These are phyloP conservation scores for Plagiodera versicolora DNA, from an alignment of 2,888 invertebrate species.

Conservation along the genomic window DNA sequence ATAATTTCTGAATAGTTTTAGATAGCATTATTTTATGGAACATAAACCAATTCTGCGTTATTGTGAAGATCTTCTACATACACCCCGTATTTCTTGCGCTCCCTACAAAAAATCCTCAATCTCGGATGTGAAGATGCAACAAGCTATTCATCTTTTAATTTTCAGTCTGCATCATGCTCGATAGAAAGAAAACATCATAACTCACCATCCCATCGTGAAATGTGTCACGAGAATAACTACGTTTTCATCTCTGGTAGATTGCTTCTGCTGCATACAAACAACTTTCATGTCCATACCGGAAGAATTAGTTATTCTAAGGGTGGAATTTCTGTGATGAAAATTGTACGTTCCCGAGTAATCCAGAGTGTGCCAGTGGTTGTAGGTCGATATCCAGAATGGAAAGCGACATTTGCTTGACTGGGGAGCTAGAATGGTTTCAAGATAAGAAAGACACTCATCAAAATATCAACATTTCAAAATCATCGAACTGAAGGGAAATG, in stretches of 20 bases:
- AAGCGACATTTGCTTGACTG: constrained; percentile 80
- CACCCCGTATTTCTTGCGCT: too few species aligned
- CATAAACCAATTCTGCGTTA: too few species aligned
- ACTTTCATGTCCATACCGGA: constrained; percentile 67
- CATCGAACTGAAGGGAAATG: too few species aligned
- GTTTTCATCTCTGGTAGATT: constrained; percentile 61
- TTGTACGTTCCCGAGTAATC: constrained; percentile 85
- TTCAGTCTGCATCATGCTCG: neutral
- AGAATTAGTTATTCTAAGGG: constrained; percentile 67
- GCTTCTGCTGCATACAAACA: constrained; percentile 66
- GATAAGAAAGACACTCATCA: too few species aligned
- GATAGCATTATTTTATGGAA: too few species aligned
- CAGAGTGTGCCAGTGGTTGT: constrained; percentile 86
- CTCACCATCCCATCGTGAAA: constrained; percentile 75
- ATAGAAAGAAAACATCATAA: constrained; percentile 20
- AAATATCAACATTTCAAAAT: too few species aligned
- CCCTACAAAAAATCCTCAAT: neutral
- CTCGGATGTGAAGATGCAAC: neutral
- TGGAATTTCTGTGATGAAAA: constrained; percentile 81
- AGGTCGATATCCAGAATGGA: constrained; percentile 83
- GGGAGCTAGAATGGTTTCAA: constrained; percentile 58
- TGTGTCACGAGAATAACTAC: constrained; percentile 68
- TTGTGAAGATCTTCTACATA: too few species aligned
- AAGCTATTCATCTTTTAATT: neutral
- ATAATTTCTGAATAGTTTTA: too few species aligned